These are phyloP conservation scores for Sisor rabdophorus DNA, from an alignment of 2,113 vertebrate species.

Conservation along the genomic window DNA sequence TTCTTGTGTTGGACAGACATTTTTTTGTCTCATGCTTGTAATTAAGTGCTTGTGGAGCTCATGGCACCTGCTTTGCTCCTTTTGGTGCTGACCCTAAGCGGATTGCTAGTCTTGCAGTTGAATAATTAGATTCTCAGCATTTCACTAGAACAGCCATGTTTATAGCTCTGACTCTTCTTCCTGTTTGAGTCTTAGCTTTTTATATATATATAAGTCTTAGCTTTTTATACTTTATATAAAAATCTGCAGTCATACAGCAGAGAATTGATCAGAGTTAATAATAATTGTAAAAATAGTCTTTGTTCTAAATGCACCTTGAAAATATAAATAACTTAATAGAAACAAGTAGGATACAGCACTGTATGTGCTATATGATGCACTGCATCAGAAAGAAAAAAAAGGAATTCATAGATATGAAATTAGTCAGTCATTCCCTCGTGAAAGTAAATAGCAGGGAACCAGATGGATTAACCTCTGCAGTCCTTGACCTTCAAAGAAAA, in stretches of 20 bases:
- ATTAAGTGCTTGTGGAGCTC: neutral
- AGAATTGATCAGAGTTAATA: neutral
- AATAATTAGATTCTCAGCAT: conserved; percentile 48
- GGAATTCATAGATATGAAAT: neutral
- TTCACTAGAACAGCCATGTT: conserved; percentile 38
- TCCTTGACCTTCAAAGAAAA: conserved; percentile 32
- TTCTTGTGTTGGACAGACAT: neutral
- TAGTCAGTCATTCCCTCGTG: neutral
- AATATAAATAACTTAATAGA: neutral
- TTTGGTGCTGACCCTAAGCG: conserved; percentile 30
- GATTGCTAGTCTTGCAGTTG: conserved; percentile 45
- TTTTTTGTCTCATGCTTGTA: neutral
- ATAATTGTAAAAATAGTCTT: neutral
- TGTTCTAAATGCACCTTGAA: neutral
- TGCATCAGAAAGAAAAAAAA: neutral
- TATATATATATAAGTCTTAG: no score
- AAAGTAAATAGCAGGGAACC: conserved; percentile 5
- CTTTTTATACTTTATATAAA: conserved; percentile 9
- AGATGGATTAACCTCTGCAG: conserved; percentile 23
- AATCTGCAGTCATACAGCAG: conserved; percentile 2
- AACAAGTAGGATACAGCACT: neutral
- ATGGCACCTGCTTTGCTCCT: conserved; percentile 23
- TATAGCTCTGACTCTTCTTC: conserved; percentile 33
- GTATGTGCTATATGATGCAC: neutral
- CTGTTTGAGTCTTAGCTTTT: conserved; percentile 21